Percentiles rank a stretch among this genome's conserved stretches.
Evolutionary conservation across 2,113 vertebrate genomes (phyloP).

Genomic region (Proteles cristata): DNA sequence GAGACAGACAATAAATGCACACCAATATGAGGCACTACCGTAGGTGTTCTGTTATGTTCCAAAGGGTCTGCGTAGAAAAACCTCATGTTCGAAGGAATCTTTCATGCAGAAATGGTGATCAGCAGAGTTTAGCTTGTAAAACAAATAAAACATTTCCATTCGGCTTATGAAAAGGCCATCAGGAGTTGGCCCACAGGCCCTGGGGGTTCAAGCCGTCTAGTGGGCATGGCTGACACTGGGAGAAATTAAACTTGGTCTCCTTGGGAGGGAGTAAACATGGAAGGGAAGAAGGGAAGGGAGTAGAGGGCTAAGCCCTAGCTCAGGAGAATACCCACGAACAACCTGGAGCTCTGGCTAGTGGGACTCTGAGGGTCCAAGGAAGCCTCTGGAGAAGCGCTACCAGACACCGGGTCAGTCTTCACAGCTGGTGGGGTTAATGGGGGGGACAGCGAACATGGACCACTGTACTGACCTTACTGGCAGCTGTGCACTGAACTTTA

Average conservation of each 20-base stretch:
- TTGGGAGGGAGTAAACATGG: background rate
- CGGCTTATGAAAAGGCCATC: background rate
- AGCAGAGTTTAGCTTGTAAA: background rate
- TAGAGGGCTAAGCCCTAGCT: background rate
- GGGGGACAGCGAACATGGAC: background rate
- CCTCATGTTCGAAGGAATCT: background rate
- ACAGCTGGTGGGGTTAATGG: background rate
- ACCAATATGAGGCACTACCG: background rate
- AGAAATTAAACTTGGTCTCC: background rate
- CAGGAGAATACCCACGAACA: background rate
- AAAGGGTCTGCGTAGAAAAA: background rate
- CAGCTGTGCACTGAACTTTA: background rate
- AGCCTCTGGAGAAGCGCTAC: background rate
- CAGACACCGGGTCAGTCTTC: background rate
- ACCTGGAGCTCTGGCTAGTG: background rate
- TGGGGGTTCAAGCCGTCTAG: background rate
- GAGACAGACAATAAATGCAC: background rate
- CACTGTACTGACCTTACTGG: background rate
- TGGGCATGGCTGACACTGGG: background rate
- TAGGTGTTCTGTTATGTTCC: background rate
- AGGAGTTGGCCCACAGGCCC: background rate
- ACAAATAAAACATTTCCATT: background rate
- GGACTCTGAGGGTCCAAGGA: background rate
- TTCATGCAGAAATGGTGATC: conserved; percentile 15
- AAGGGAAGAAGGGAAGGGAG: background rate